Percentiles rank a stretch among this genome's conserved stretches.
These are phyloP conservation scores for Rhinella marina DNA, from an alignment of 2,797 vertebrate genomes.

Conservation along the genomic window DNA sequence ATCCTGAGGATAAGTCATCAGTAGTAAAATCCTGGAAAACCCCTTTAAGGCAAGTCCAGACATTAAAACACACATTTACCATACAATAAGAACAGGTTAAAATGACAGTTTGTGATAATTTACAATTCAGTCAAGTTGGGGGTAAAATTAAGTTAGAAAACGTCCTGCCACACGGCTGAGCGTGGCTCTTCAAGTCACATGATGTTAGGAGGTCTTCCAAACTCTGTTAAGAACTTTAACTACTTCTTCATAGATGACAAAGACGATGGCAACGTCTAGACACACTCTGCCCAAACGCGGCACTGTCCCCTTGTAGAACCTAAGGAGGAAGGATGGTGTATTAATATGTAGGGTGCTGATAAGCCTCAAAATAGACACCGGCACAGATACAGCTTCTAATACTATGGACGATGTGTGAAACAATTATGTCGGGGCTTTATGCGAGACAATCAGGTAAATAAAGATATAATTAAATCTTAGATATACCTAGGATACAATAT, in stretches of 20 bases:
- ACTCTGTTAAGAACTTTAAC: constrained; percentile 77
- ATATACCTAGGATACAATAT: too few species aligned
- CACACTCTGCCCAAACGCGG: constrained; percentile 76
- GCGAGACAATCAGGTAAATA: too few species aligned
- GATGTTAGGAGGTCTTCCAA: constrained; percentile 69
- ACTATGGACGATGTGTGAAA: too few species aligned
- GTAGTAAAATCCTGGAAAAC: too few species aligned
- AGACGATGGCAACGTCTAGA: constrained; percentile 79
- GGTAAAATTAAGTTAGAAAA: constrained; percentile 14
- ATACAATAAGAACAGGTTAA: constrained; percentile 4
- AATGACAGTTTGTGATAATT: background rate
- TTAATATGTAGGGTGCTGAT: background rate
- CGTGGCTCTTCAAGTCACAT: background rate
- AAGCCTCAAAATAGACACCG: background rate
- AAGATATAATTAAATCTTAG: too few species aligned
- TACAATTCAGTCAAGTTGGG: background rate
- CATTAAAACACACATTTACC: background rate
- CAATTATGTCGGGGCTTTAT: too few species aligned
- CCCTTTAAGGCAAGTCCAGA: constrained; percentile 39
- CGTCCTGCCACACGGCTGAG: background rate
- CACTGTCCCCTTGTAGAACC: constrained; percentile 82
- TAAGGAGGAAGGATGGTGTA: constrained; percentile 52
- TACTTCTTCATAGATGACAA: constrained; percentile 81
- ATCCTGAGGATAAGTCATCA: too few species aligned
- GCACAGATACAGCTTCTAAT: background rate